Evolutionary conservation across 2,113 vertebrate genomes (phyloP), one percentile per base, ranked within the genome.

Genomic region (Ophthalmolycus amberensis): DNA sequence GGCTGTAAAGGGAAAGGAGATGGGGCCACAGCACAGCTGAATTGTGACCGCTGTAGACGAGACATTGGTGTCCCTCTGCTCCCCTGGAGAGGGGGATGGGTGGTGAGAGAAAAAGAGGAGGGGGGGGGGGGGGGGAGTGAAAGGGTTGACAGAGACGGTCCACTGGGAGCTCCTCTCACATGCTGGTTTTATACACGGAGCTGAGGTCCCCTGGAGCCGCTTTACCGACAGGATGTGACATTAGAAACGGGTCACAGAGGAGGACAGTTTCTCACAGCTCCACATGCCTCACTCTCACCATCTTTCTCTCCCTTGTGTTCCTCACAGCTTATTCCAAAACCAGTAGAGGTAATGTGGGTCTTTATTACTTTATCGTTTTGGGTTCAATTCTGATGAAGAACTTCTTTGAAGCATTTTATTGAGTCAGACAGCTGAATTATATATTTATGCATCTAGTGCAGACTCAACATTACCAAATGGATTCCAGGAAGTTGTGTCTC

Each of bases 181-280:
- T 69, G 75, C 80, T 74, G 63, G 29, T 70, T 34, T 77, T 25
- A 56, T 20, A 79, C 18, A 86, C 42, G 59, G 72, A 71, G 40
- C 83, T 25, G 70, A 84, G 44, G 74, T 46, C 85, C 87, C 86
- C 71, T 79, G 60, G 83, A 83, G 86, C 79, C 66, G 63, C 68
- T 86, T 68, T 6, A 69, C 37, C 82, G 86, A 91, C 91, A 92
- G 92, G 91, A 94, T 91, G 91, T 88, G 85, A 92, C 90, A 89
- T 84, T 63, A 85, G 46, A 76, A 83, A 46, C 72, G 81, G 93
- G 92, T 91, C 88, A 88, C 40, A 83, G 54, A 77, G 75, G 77
- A 75, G 75, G 76, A 84, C 52, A 65, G 29, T 86, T 91, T 93
- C 91, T 93, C 92, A 91, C 77, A 87, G 77, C 70, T 74, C 54